Evolutionary conservation across 2,888 invertebrate species (phyloP), one percentile per base, ranked within the genome.

Genomic region (Cephus nigrinus): DNA sequence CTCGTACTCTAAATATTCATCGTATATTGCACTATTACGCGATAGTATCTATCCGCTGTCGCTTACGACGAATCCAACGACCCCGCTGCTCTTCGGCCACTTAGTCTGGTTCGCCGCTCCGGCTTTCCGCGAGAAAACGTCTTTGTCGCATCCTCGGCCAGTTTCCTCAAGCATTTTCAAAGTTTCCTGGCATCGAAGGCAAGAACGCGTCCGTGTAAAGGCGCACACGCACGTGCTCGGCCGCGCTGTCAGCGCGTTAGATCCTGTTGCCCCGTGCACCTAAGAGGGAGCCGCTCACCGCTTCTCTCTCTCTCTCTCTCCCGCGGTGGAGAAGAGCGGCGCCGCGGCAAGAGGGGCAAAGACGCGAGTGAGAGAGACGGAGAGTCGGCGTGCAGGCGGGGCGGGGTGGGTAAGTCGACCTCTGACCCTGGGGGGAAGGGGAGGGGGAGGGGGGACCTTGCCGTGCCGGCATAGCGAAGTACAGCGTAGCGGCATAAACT

Each of bases 371-470:
- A 68, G 75, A 72, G 31, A 78, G 80, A 80, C 76, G 35, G 33
- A 30, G 33, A 69, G 74, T 35, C 34, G 69, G 32, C 36, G 69
- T 69, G 69, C 55, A 68, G 31, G 68, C 30, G 32, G 69, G 68
- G 81, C 71, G 80, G 86, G 68, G 80, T 68, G 90, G 90, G 89
- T 90, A 90, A 90, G 89, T 86, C 89, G 89, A 90, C 90, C 90
- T 87, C 83, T 89, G 90, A 90, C 90, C 90, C 85, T 86, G 78
- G 36, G 88, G 88, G 89, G 89, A 2, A 0, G 35, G 35, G 35
- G 11, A 11, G 35, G 35, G 2, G 11, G 34, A 34, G 86, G 87
- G 88, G 88, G 89, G 90, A 88, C 89, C 88, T 89, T 88, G 89
- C 88, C 85, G 84, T 84, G 85, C 86, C 83, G 82, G 86, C 87